Evolutionary conservation across 2,888 invertebrate species (phyloP).

Genomic region (Idaea aversata): DNA sequence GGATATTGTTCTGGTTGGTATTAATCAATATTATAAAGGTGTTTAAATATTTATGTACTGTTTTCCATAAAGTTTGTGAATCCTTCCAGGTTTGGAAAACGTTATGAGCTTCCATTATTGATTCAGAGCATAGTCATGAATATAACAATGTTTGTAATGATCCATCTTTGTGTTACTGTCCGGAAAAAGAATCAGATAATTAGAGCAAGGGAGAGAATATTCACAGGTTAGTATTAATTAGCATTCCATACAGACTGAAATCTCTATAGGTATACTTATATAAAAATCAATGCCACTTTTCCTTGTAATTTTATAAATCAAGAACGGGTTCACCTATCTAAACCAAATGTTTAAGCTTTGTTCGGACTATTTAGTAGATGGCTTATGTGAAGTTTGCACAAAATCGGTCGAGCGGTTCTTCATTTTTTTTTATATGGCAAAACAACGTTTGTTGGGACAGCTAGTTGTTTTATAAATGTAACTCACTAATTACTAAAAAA

Average conservation of each 20-base stretch:
- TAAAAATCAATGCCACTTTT: slow-evolving; percentile 2
- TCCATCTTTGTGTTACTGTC: slow-evolving; percentile 94
- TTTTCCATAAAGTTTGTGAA: neutral
- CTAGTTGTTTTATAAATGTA: neutral
- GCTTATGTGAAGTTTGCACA: too few species aligned
- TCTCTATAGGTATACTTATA: too few species aligned
- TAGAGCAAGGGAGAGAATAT: slow-evolving; percentile 87
- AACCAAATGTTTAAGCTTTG: too few species aligned
- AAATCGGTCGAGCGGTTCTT: too few species aligned
- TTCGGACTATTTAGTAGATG: too few species aligned
- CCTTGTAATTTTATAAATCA: too few species aligned
- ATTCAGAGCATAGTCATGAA: slow-evolving; percentile 99
- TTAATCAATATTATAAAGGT: slow-evolving; percentile 11
- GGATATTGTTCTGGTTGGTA: slow-evolving; percentile 98
- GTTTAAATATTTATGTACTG: neutral
- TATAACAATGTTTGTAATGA: slow-evolving; percentile 96
- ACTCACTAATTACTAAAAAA: neutral
- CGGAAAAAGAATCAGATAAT: slow-evolving; percentile 90
- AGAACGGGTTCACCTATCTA: too few species aligned
- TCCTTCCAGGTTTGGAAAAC: slow-evolving; percentile 96
- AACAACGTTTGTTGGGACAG: too few species aligned
- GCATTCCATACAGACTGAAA: neutral
- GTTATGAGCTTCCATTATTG: slow-evolving; percentile 96
- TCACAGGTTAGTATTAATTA: slow-evolving; percentile 85
- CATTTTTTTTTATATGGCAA: too few species aligned